Evolutionary conservation across 2,888 invertebrate genomes (phyloP), one percentile per base, ranked within the genome.

Genomic region (Cephus nigrinus): DNA sequence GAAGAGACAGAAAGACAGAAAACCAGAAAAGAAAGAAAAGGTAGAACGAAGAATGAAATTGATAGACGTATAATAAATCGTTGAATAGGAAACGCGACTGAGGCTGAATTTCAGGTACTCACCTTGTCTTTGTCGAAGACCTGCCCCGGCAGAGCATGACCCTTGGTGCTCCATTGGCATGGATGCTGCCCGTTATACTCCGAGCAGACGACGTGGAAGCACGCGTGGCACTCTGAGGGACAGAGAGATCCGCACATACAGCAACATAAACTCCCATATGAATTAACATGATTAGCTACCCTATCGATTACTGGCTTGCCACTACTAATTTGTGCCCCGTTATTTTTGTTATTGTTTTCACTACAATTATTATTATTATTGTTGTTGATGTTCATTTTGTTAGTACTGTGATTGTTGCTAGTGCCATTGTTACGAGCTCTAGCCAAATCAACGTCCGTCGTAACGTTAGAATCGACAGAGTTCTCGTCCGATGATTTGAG

Each of bases 141-240:
- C 80, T 89, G 88, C 82, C 87, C 88, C 76, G 88, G 88, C 77
- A 87, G 81, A 82, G 89, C 90, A 82, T 88, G 88, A 83, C 90
- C 90, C 87, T 91, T 91, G 88, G 85, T 83, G 81, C 83, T 87
- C 91, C 91, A 91, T 89, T 89, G 89, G 88, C 91, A 91, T 82
- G 89, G 88, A 81, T 90, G 89, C 80, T 90, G 89, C 80, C 86
- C 86, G 86, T 85, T 87, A 87, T 86, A 88, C 81, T 90, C 89
- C 82, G 88, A 85, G 92, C 94, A 94, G 86, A 93, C 92, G 88
- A 92, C 92, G 92, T 94, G 94, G 92, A 94, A 94, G 92, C 94
- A 94, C 88, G 93, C 93, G 91, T 94, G 93, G 91, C 94, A 94
- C 92, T 94, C 94, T 94, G 93, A 89, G 86, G 94, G 93, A 91